These are phyloP conservation scores for Haplochromis vanheusdeni DNA, from an alignment of 2,113 vertebrate genomes.

Conservation along the genomic window DNA sequence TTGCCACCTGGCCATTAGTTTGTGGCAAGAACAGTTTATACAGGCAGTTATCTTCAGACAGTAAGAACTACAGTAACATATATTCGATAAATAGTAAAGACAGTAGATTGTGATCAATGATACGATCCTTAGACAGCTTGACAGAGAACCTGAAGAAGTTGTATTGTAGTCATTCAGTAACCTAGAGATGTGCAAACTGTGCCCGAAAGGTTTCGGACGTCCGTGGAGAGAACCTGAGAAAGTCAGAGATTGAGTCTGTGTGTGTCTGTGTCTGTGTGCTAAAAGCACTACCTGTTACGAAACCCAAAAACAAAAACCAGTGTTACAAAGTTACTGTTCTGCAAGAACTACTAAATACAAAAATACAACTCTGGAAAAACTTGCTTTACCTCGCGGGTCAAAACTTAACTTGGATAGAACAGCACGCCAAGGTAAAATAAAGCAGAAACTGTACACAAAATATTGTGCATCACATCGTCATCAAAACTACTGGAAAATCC, in stretches of 20 bases:
- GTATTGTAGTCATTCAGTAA: conserved; percentile 52
- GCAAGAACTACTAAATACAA: conserved; percentile 53
- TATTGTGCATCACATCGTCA: conserved; percentile 49
- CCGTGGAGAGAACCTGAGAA: conserved; percentile 66
- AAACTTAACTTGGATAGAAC: conserved; percentile 26
- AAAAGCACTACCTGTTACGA: conserved; percentile 59
- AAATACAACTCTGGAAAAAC: conserved; percentile 54
- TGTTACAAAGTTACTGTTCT: conserved; percentile 65
- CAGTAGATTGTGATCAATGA: conserved; percentile 45
- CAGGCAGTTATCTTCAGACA: conserved; percentile 59
- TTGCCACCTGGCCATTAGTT: conserved; percentile 5
- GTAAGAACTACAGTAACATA: conserved; percentile 64
- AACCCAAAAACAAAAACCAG: conserved; percentile 45
- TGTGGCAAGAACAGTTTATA: conserved; percentile 37
- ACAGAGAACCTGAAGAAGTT: conserved; percentile 58
- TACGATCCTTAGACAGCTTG: conserved; percentile 37
- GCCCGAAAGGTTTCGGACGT: conserved; percentile 41
- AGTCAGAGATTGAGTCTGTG: conserved; percentile 36
- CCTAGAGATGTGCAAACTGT: conserved; percentile 63
- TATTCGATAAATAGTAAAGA: conserved; percentile 45
- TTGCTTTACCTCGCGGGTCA: conserved; percentile 22
- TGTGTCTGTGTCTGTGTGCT: conserved; percentile 41
- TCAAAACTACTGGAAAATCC: conserved; percentile 31
- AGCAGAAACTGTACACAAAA: conserved; percentile 26
- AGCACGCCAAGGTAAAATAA: conserved; percentile 26